A percentile compares a stretch with the other conserved stretches of the same genome.
Evolutionary conservation across 2,113 vertebrate species (phyloP).

Genomic region (Hyla sarda): DNA sequence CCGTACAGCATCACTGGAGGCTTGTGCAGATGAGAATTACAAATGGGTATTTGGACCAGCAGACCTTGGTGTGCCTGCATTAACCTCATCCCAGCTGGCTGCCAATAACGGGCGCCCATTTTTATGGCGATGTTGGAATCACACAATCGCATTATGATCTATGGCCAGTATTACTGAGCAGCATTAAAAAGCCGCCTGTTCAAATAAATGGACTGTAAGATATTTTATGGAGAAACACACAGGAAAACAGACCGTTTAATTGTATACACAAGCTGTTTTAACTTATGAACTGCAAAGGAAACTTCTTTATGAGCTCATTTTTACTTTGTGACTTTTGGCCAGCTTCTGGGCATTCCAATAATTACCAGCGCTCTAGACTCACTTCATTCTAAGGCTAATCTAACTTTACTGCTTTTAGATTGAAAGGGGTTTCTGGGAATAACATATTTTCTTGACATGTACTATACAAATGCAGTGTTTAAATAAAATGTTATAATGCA

Average conservation of each 20-base stretch:
- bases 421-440: background rate
- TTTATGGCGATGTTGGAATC: background rate
- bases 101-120: slow-evolving; percentile 14
- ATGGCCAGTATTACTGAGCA: slow-evolving; percentile 1
- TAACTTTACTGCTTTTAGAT: background rate
- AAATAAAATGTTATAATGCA: background rate
- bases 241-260: background rate
- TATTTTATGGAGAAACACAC: slow-evolving; percentile 24
- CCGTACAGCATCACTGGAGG: slow-evolving; percentile 47
- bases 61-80: slow-evolving; percentile 32
- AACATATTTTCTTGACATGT: background rate
- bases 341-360: background rate
- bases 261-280: slow-evolving; percentile 18
- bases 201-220: slow-evolving; percentile 23
- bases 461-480: background rate
- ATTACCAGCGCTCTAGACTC: background rate
- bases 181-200: slow-evolving; percentile 8
- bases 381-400: background rate
- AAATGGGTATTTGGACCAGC: slow-evolving; percentile 44
- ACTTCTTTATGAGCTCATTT: slow-evolving; percentile 11
- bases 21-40: slow-evolving; percentile 38
- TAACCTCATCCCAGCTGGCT: slow-evolving; percentile 49
- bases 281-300: background rate
- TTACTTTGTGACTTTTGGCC: slow-evolving; percentile 11
- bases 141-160: slow-evolving; percentile 20